Conservation (phyloP, 1,140 invertebrate genomes). For the Elysia chlorotica region DNA sequence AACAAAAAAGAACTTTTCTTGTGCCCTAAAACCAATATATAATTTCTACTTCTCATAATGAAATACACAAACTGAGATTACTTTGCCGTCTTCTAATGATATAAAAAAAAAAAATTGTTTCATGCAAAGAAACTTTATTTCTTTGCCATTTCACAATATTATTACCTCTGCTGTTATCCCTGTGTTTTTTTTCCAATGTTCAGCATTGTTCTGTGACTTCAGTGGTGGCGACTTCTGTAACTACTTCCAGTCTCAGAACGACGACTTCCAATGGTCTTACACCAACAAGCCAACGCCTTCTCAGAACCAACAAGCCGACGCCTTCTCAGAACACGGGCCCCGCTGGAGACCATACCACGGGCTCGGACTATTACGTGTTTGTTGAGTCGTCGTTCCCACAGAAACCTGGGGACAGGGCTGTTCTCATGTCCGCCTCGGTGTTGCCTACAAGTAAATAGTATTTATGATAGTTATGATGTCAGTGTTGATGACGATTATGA, state of each 20-base stretch:
- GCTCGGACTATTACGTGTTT: constrained; percentile 54
- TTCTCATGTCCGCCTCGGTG: constrained; percentile 40
- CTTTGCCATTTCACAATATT: no score
- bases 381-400: constrained; percentile 54
- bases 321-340: constrained; percentile 46
- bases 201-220: constrained; percentile 53
- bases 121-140: no score
- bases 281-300: constrained; percentile 67
- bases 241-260: constrained; percentile 58
- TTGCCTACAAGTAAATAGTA: constrained; percentile 11
- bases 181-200: no score
- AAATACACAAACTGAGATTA: no score
- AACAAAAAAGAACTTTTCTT: not conserved
- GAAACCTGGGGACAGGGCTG: constrained; percentile 47
- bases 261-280: constrained; percentile 78
- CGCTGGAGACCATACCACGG: constrained; percentile 47
- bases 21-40: not conserved
- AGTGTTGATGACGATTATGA: no score
- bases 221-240: constrained; percentile 55
- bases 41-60: no score
- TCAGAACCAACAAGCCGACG: constrained; percentile 63
- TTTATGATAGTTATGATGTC: no score
- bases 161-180: no score
- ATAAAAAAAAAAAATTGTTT: not conserved
- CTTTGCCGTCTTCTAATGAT: no score